Base-by-base conservation (phyloP, 2,888 invertebrate genomes). In the Hemithea aestivaria region DNA sequence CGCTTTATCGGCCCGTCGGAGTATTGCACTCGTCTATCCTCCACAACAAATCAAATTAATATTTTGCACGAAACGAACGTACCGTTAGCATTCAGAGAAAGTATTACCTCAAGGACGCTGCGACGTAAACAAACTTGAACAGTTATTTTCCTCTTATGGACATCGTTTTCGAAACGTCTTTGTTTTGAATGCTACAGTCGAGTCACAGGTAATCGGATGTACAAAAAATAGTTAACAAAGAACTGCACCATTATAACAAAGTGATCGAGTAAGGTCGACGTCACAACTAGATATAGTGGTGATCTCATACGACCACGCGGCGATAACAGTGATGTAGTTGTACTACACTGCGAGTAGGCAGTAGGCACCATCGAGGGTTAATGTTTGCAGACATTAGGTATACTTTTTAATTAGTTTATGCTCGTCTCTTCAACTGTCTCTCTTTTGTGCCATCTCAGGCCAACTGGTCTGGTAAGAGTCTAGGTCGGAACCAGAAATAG, bases 241-340 rank as follows among this genome's bases (percentile, higher is more conserved):
- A 58, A 59, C 54, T 54, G 56, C 53, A 53, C 55, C 53, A 59
- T 60, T 58, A 58, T 51, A 56, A 45, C 49, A 52, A 56, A 45
- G 51, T 46, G 50, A 42, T 49, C 53, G 48, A 56, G 53, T 48
- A 48, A 47, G 41, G 51, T 52, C 42, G 57, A 51, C 83, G 82
- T 84, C 81, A 84, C 70, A 64, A 68, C 72, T 77, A 72, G 69
- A 70, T 81, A 81, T 83, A 85, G 77, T 65, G 81, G 67, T 85
- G 85, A 85, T 81, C 78, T 85, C 84, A 85, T 67, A 54, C 53
- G 62, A 61, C 53, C 63, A 61, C 57, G 66, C 66, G 62, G 59
- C 62, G 74, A 71, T 69, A 72, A 66, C 59, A 53, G 47, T 54
- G 56, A 35, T 45, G 44, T 40, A 45, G 58, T 57, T 16, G 16